A percentile compares a stretch with the other conserved stretches of the same genome.
These are phyloP conservation scores for Lepidochitona cinerea DNA, from an alignment of 2,888 invertebrate species.

Conservation along the genomic window DNA sequence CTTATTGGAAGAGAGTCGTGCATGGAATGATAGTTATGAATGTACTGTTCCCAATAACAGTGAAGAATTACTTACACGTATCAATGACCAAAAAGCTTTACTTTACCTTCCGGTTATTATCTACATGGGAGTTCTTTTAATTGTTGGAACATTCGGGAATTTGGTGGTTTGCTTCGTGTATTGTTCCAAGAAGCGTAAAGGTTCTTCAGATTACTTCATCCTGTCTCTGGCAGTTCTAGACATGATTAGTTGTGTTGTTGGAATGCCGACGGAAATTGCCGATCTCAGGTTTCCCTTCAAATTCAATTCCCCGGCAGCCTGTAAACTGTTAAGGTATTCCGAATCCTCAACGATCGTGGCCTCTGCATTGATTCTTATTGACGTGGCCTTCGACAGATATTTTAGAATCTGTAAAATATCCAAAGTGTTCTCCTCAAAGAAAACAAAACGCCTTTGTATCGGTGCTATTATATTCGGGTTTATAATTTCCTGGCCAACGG, in stretches of 20 bases:
- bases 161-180: conserved; percentile 58
- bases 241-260: conserved; percentile 59
- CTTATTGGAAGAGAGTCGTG: not conserved
- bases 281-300: conserved; percentile 60
- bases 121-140: conserved; percentile 49
- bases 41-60: not conserved
- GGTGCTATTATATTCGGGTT: conserved; percentile 50
- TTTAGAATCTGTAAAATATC: conserved; percentile 57
- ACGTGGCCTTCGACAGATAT: conserved; percentile 59
- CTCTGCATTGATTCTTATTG: conserved; percentile 54
- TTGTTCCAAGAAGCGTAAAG: conserved; percentile 44
- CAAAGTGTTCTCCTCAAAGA: conserved; percentile 47
- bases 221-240: conserved; percentile 56
- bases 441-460: conserved; percentile 49
- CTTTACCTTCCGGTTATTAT: conserved; percentile 59
- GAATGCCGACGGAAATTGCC: conserved; percentile 62
- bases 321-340: conserved; percentile 56
- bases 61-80: not conserved
- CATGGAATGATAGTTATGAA: not conserved
- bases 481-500: conserved; percentile 53
- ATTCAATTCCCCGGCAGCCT: conserved; percentile 57
- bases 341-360: conserved; percentile 61
- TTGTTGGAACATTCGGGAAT: conserved; percentile 56
- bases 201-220: conserved; percentile 61
- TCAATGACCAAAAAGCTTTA: conserved; percentile 54